These are phyloP conservation scores for Tethea ocularis DNA, from an alignment of 2,888 invertebrate genomes.

Conservation along the genomic window DNA sequence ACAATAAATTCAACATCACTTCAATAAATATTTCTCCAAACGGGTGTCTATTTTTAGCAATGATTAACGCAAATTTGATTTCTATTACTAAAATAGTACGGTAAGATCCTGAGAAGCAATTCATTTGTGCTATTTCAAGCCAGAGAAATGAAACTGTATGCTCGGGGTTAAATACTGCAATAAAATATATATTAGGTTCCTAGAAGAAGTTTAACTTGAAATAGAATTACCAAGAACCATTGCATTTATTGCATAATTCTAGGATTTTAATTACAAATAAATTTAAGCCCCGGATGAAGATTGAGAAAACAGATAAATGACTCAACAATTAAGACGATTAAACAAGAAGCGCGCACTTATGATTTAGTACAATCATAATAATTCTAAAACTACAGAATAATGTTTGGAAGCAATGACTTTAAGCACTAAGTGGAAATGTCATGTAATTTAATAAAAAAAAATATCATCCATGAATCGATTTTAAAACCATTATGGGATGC, in stretches of 20 bases:
- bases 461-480: too few relatives aligned
- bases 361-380: background rate
- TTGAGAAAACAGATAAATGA: conserved; percentile 5
- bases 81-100: too few relatives aligned
- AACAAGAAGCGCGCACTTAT: background rate
- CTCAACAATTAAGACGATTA: background rate
- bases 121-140: background rate
- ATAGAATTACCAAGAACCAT: background rate
- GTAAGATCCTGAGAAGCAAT: too few relatives aligned
- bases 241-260: background rate
- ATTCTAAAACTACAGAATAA: background rate
- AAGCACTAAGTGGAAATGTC: background rate
- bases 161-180: background rate
- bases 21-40: too few relatives aligned
- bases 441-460: too few relatives aligned
- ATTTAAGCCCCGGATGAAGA: background rate
- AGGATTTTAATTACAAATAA: background rate
- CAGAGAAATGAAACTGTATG: background rate
- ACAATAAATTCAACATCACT: too few relatives aligned
- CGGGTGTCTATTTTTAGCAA: too few relatives aligned
- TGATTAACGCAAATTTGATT: too few relatives aligned
- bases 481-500: too few relatives aligned
- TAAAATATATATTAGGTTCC: background rate
- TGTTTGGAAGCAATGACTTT: background rate
- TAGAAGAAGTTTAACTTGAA: background rate